These are phyloP conservation scores for Anoplolepis gracilipes DNA, from an alignment of 1,140 invertebrate genomes.

Conservation along the genomic window DNA sequence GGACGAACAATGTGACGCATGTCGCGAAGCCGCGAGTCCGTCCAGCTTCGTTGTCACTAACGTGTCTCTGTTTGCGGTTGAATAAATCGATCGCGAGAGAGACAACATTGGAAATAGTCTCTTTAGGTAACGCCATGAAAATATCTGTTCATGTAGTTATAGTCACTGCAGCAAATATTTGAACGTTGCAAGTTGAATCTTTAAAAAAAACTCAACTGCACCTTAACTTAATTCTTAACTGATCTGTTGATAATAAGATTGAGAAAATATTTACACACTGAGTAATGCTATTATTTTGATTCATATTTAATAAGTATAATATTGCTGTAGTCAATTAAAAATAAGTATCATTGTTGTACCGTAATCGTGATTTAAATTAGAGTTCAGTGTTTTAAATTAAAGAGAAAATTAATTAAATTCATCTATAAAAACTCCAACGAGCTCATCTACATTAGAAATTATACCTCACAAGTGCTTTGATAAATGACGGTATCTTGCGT, in stretches of 20 bases:
- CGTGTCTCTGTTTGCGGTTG: constrained; percentile 58
- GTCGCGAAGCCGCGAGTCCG: constrained; percentile 50
- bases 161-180: background rate
- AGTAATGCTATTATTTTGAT: background rate
- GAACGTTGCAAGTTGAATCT: background rate
- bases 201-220: background rate
- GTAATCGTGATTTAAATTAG: background rate
- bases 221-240: background rate
- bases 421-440: background rate
- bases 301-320: background rate
- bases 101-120: constrained; percentile 48
- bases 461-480: background rate
- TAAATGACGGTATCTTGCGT: constrained; percentile 14
- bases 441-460: background rate
- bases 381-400: background rate
- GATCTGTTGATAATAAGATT: background rate
- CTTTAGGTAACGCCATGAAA: background rate
- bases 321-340: background rate
- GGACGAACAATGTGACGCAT: constrained; percentile 72
- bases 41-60: constrained; percentile 63
- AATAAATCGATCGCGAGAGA: constrained; percentile 70
- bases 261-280: background rate
- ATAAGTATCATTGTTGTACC: background rate
- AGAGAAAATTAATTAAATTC: too few relatives aligned
- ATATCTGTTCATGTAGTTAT: constrained; percentile 15